Conservation (phyloP, 2,797 vertebrate species). For the Emydoidea blandingii region DNA sequence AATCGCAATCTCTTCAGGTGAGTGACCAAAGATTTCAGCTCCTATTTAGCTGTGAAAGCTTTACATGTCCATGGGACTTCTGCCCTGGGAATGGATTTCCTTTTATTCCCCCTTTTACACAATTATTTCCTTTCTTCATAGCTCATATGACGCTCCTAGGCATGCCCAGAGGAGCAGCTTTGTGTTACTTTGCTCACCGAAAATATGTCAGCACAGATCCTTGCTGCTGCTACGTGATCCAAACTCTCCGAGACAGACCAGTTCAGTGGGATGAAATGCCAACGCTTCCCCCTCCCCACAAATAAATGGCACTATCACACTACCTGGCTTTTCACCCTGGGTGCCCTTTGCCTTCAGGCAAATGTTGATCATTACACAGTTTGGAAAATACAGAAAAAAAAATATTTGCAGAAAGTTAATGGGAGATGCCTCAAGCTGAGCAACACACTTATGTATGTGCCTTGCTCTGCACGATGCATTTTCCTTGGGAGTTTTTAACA, state of each 20-base stretch:
- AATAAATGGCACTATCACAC: neutral
- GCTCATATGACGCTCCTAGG: neutral
- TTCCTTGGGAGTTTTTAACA: slow-evolving; percentile 32
- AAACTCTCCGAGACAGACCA: neutral
- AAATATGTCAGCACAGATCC: slow-evolving; percentile 5
- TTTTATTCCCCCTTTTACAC: neutral
- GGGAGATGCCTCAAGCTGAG: slow-evolving; percentile 26
- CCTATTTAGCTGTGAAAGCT: neutral
- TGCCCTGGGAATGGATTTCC: neutral
- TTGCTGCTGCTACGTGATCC: neutral
- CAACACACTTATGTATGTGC: neutral
- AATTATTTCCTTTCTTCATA: slow-evolving; percentile 29
- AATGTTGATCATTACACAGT: slow-evolving; percentile 38
- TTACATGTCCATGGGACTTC: neutral
- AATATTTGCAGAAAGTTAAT: slow-evolving; percentile 62
- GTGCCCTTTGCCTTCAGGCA: slow-evolving; percentile 14
- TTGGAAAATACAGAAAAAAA: slow-evolving; percentile 4
- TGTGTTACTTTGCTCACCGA: neutral
- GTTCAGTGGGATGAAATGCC: neutral
- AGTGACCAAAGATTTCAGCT: neutral
- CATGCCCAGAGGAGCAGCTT: neutral
- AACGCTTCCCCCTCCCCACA: neutral
- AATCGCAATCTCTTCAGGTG: neutral
- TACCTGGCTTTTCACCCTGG: neutral
- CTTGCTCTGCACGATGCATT: neutral